Conservation (phyloP, 92 coral and sea anemone genomes). For the Pocillopora meandrina region DNA sequence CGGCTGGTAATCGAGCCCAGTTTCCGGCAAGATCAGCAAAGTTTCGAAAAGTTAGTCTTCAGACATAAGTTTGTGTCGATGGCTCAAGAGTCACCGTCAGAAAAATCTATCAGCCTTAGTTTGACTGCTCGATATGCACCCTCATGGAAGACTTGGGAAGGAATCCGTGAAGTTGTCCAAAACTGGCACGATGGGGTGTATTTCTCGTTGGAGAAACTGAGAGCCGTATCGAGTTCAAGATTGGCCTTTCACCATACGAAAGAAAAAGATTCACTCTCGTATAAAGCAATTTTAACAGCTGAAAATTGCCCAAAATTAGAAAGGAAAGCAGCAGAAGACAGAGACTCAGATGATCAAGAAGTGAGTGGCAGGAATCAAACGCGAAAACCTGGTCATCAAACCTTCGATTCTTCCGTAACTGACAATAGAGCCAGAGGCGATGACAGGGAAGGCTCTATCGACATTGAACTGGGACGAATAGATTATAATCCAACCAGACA, state of each 20-base stretch:
- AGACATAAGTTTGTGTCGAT: background rate
- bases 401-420: background rate
- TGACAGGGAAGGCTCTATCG: background rate
- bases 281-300: slow-evolving; percentile 18
- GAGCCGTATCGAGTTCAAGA: background rate
- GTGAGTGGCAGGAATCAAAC: background rate
- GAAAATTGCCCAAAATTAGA: background rate
- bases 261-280: background rate
- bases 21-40: background rate
- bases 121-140: slow-evolving; percentile 53
- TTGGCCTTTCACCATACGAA: background rate
- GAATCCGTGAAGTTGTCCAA: slow-evolving; percentile 58
- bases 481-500: slow-evolving; percentile 28
- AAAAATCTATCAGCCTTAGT: slow-evolving; percentile 42
- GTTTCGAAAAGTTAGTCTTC: background rate
- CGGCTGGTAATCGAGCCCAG: no score
- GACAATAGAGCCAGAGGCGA: no score
- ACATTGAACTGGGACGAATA: slow-evolving; percentile 43
- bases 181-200: slow-evolving; percentile 67
- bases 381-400: background rate
- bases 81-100: background rate
- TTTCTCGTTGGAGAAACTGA: slow-evolving; percentile 40
- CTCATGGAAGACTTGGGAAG: slow-evolving; percentile 62
- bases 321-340: background rate
- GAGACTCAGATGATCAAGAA: background rate